Evolutionary conservation across 2,113 vertebrate species (phyloP), one percentile per base, ranked within the genome.

Genomic region (Chloebia gouldiae): DNA sequence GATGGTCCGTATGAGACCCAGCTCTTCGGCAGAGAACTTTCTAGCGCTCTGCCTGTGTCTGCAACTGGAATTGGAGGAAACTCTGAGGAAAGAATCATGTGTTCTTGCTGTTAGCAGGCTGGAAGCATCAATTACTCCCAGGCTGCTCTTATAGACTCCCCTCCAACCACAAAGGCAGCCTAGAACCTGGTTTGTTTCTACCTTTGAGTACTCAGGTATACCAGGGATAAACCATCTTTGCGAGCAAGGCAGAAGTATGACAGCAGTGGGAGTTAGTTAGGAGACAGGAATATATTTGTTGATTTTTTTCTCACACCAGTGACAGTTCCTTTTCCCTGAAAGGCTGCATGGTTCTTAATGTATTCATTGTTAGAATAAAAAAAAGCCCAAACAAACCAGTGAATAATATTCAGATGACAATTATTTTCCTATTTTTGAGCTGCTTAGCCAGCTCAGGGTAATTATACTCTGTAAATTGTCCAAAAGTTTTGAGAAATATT

Each of bases 391-490:
- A 19, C 14, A 83, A 88, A 24, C 14, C 17, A 81, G 19, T 44
- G 44, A 93, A 75, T 81, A 86, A 56, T 64, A 83, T 76, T 93
- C 7, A 1, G 40, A 51, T 51, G 42, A 40, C 57, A 88, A 78
- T 95, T 88, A 44, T 94, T 84, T 94, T 81, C n/a, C 57, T 64
- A 49, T 72, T 68, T 94, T 94, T 88, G 57, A 86, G 18, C 37
- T 88, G n/a, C 60, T 61, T 72, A 68, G 57, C n/a, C 33, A 49
- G 54, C 39, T 39, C 39, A 39, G 20, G 33, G 19, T 82, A 72
- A 91, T 82, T 90, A 44, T 73, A 65, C 40, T 72, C 80, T 85
- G 65, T 45, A 88, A 77, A 79, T 69, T 90, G 81, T 65, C 76
- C 65, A 47, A 49, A 93, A 96, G 31, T 80, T 76, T 82, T 80